Base-by-base conservation (phyloP, 2,888 invertebrate species). In the Plagodis pulveraria region DNA sequence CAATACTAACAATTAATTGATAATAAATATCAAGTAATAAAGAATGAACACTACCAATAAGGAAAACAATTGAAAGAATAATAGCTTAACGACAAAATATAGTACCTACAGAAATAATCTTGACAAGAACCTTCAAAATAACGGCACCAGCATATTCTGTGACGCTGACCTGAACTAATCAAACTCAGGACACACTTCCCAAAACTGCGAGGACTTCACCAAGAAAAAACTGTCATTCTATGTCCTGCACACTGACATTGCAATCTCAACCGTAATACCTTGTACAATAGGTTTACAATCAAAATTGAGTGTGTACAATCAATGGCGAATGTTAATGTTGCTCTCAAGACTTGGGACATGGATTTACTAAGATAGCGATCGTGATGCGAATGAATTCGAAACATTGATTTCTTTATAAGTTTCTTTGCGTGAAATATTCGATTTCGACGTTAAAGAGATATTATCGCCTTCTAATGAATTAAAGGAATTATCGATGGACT, bases 391-490 rank as follows among this genome's bases (percentile, higher is more conserved):
- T 69, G 71, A 66, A 74, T 74, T 63, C 63, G 63, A 72, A 66
- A 69, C 76, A 73, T 76, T 83, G 78, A 81, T 80, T 80, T 83
- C 81, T 84, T 84, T 77, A 82, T 81, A 78, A 76, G 72, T 66
- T 73, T 75, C 69, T 75, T 76, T 65, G 51, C 43, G 65, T 42
- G 60, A 58, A 50, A 58, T 62, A 55, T 66, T 65, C 69, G 60
- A 62, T 59, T 66, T 59, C 47, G 44, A 55, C 50, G 48, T 64
- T 60, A 44, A 55, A 45, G 56, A 70, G 69, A 73, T 73, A 65
- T 56, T 67, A 69, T 74, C 70, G 63, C 62, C 48, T 63, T 60
- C 44, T 50, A 60, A 58, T 58, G 47, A 43, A 54, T 41, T 58
- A 52, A 48, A 10, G 0, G 40, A 49, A 51, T 60, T 44, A 56